These are phyloP conservation scores for Heliocidaris erythrogramma DNA, from an alignment of 35 echinoderm and acorn worm genomes.

Conservation along the genomic window DNA sequence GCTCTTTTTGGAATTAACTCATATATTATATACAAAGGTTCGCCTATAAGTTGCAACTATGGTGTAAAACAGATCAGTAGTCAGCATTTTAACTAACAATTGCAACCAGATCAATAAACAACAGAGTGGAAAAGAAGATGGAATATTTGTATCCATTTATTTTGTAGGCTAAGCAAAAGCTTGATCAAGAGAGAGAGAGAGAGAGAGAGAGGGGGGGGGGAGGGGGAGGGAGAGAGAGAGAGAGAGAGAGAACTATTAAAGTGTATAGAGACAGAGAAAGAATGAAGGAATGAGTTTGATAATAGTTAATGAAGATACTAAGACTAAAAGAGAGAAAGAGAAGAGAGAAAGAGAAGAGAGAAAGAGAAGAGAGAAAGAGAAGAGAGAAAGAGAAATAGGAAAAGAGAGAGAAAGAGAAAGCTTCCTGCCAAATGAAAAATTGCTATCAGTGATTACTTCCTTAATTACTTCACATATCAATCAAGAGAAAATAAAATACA, in stretches of 20 bases:
- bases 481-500: not conserved
- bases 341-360: not conserved
- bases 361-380: not conserved
- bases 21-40: too few relatives aligned
- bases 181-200: not conserved
- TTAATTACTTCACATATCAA: not conserved
- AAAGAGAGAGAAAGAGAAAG: not conserved
- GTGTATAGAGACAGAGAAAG: too few relatives aligned
- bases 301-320: too few relatives aligned
- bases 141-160: too few relatives aligned
- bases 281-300: not conserved
- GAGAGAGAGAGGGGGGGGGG: not conserved
- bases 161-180: too few relatives aligned
- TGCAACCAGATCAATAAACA: too few relatives aligned
- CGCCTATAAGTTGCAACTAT: too few relatives aligned
- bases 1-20: too few relatives aligned
- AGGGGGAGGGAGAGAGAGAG: not conserved
- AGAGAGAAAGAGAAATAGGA: not conserved
- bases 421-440: not conserved
- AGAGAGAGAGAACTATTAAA: not conserved
- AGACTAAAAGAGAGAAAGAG: not conserved
- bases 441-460: not conserved
- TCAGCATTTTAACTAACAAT: too few relatives aligned
- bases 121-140: too few relatives aligned
- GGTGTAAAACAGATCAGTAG: too few relatives aligned